Conservation (phyloP, 2,113 vertebrate species). For the cat (Felis catus) region F.catus_Fca126_mat1.0 CM031413.1:152565501-152566000, state of each 20-base stretch:
- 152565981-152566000: not conserved
- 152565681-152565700: not conserved
- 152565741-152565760: slow-evolving; percentile 96
- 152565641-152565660: not conserved
- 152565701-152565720: slow-evolving; percentile 56
- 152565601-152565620: not conserved
- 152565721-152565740: slow-evolving; percentile 97
- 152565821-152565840: slow-evolving; percentile 91
- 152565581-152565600: too few species aligned
- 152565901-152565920: not conserved
- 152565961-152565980: not conserved
- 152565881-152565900: not conserved
- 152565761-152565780: slow-evolving; percentile 96
- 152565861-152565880: not conserved
- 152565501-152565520: not conserved
- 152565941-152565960: not conserved
- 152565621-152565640: not conserved
- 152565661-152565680: not conserved
- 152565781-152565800: slow-evolving; percentile 97
- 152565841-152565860: slow-evolving; percentile 59
- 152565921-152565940: not conserved
- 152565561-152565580: not conserved
- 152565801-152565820: slow-evolving; percentile 94
- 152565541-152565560: not conserved
- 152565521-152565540: not conserved